Conservation (phyloP, 2,797 vertebrate genomes). For the Etheostoma perlongum region DNA sequence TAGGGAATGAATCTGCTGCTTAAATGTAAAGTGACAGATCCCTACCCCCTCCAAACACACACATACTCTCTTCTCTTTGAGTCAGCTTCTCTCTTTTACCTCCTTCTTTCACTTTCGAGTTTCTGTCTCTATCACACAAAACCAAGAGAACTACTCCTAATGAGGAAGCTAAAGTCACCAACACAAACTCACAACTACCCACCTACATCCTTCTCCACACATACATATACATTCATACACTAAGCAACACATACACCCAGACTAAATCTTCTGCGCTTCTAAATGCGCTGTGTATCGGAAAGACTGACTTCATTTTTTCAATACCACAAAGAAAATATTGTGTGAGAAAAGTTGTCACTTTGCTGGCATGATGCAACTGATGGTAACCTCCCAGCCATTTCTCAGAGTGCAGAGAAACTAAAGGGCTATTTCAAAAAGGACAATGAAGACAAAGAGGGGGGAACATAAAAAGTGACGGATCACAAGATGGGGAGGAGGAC, state of each 20-base stretch:
- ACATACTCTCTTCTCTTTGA: constrained; percentile 8
- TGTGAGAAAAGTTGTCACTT: constrained; percentile 29
- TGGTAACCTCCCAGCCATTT: constrained; percentile 47
- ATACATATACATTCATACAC: constrained; percentile 15
- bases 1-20: constrained; percentile 72
- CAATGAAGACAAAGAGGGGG: constrained; percentile 26
- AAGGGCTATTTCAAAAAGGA: constrained; percentile 53
- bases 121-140: constrained; percentile 41
- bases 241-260: not conserved
- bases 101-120: constrained; percentile 35
- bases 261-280: constrained; percentile 1
- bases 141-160: constrained; percentile 46
- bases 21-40: constrained; percentile 84
- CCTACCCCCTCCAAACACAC: not conserved
- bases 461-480: constrained; percentile 41
- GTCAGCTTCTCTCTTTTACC: constrained; percentile 31
- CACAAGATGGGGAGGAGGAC: constrained; percentile 26
- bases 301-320: constrained; percentile 24
- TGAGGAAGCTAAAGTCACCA: constrained; percentile 58
- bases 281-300: constrained; percentile 25
- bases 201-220: not conserved
- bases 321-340: constrained; percentile 2
- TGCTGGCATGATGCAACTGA: constrained; percentile 48
- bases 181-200: constrained; percentile 23
- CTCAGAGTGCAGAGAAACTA: constrained; percentile 31